Percentiles rank a stretch among this genome's conserved stretches.
Conservation (phyloP, 2,113 vertebrate species). For the Erinaceus europaeus region DNA sequence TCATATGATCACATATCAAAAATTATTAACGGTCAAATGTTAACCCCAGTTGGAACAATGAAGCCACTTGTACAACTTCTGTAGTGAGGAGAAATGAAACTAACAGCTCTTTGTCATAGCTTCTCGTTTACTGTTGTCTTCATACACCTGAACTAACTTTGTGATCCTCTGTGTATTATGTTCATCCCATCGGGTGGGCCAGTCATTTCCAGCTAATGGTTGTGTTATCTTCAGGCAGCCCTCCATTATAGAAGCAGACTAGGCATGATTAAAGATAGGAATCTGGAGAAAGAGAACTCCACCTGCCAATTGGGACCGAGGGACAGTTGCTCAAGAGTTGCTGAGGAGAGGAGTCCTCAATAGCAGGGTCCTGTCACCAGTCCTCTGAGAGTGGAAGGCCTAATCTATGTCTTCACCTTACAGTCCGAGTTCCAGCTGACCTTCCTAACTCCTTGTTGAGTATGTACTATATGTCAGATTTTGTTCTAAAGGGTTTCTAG, state of each 20-base stretch:
- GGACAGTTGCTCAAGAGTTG: slow-evolving; percentile 22
- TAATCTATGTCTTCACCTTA: not conserved
- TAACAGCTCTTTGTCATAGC: not conserved
- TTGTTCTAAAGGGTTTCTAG: slow-evolving; percentile 4
- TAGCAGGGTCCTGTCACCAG: not conserved
- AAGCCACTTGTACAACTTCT: not conserved
- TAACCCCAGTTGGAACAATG: too few species aligned
- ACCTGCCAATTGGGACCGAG: not conserved
- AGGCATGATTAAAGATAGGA: slow-evolving; percentile 38
- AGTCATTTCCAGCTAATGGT: slow-evolving; percentile 54
- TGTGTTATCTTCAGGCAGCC: slow-evolving; percentile 16
- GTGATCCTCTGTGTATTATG: not conserved
- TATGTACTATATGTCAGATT: not conserved
- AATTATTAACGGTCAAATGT: too few species aligned
- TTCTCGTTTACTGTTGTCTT: not conserved
- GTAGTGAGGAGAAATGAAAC: not conserved
- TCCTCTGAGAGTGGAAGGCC: not conserved
- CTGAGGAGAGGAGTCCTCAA: not conserved
- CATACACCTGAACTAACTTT: not conserved
- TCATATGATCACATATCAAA: too few species aligned
- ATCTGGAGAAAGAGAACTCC: not conserved
- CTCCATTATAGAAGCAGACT: slow-evolving; percentile 3
- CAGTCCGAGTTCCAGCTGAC: not conserved
- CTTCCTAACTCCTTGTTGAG: not conserved
- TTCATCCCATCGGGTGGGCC: not conserved